These are phyloP conservation scores for Spilarctia lutea DNA, from an alignment of 2,888 invertebrate genomes.

Conservation along the genomic window DNA sequence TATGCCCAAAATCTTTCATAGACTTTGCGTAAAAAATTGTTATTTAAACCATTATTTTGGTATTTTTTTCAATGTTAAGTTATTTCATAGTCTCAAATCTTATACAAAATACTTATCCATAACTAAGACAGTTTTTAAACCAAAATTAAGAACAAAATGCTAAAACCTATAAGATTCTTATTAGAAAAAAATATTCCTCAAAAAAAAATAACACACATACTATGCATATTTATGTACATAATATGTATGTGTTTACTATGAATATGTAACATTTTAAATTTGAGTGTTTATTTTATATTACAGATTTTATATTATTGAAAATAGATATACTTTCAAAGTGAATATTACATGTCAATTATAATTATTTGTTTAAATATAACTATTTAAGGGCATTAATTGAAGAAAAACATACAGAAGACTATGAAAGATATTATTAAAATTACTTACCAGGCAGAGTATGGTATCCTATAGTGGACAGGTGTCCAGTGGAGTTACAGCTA, in stretches of 20 bases:
- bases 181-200: background rate
- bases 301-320: too few species aligned
- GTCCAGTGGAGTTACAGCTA: conserved; percentile 84
- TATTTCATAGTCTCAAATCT: too few species aligned
- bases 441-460: conserved; percentile 76
- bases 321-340: too few species aligned
- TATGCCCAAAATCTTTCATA: background rate
- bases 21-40: too few species aligned
- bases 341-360: too few species aligned
- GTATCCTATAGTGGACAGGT: conserved; percentile 84
- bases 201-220: background rate
- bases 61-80: too few species aligned
- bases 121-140: background rate
- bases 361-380: too few species aligned
- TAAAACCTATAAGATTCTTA: background rate
- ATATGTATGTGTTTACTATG: too few species aligned
- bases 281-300: background rate
- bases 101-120: background rate
- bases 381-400: background rate
- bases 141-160: background rate
- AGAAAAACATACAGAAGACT: background rate
- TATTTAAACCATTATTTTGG: too few species aligned
- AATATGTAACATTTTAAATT: background rate
- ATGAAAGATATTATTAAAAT: conserved; percentile 6
- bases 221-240: too few species aligned